phyloP scores from a whole-genome alignment of 2,113 vertebrate species.

The Indicator maculatus region DNA sequence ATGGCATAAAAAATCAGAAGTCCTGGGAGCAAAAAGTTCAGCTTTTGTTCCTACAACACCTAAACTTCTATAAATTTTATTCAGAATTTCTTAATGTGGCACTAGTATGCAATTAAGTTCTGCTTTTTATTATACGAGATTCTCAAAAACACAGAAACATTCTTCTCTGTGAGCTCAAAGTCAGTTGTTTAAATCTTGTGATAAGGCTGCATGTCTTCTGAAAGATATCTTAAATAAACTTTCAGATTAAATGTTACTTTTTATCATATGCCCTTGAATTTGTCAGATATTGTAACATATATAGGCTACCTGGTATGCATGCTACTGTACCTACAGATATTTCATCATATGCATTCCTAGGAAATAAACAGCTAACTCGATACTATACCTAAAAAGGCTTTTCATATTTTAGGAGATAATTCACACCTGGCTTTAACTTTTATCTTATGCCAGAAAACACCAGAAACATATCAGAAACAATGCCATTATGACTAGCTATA shows the following conservation, averaged over 20 bases:
- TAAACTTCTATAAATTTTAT: neutral
- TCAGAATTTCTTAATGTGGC: neutral
- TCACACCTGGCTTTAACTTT: neutral
- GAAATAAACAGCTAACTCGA: neutral
- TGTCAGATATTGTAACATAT: neutral
- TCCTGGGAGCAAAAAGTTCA: neutral
- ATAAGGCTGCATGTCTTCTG: neutral
- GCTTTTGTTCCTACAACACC: neutral
- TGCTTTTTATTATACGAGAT: neutral
- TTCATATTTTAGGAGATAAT: neutral
- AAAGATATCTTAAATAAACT: neutral
- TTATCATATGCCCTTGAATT: slow-evolving; percentile 13
- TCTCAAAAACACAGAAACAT: neutral
- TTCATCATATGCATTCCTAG: neutral
- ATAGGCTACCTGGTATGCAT: neutral
- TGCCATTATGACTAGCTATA: neutral
- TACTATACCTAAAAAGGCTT: neutral
- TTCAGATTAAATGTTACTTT: neutral
- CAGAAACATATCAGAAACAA: neutral
- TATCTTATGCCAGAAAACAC: neutral
- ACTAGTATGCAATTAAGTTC: neutral
- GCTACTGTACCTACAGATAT: neutral
- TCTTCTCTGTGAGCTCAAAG: neutral
- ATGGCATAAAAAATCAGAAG: slow-evolving; percentile 33
- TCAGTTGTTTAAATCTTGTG: neutral